Evolutionary conservation across 2,888 invertebrate genomes (phyloP).

Genomic region (Pemphredon lugubris): DNA sequence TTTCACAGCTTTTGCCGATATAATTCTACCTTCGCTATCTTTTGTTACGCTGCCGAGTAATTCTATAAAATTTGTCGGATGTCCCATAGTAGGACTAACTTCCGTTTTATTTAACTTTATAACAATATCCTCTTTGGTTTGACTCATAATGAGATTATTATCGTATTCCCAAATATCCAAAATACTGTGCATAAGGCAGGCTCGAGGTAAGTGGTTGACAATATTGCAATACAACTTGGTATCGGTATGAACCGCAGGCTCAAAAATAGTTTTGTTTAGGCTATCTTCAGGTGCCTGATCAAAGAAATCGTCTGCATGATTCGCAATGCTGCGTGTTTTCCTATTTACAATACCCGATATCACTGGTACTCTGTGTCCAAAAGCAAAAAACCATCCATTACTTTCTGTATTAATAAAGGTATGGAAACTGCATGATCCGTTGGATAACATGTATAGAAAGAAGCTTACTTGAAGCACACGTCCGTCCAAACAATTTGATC

Average conservation of each 20-base stretch:
- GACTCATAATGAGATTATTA: slow-evolving; percentile 81
- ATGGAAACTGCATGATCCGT: too few species aligned
- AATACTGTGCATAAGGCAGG: slow-evolving; percentile 86
- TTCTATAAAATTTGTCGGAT: slow-evolving; percentile 85
- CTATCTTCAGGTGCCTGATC: slow-evolving; percentile 66
- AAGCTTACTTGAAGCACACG: slow-evolving; percentile 83
- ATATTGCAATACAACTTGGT: slow-evolving; percentile 85
- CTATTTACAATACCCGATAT: slow-evolving; percentile 63
- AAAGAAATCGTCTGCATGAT: slow-evolving; percentile 74
- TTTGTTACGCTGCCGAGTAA: slow-evolving; percentile 84
- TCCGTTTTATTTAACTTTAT: slow-evolving; percentile 84
- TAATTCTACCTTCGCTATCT: slow-evolving; percentile 85
- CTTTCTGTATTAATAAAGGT: too few species aligned
- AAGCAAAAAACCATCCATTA: too few species aligned
- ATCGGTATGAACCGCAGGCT: slow-evolving; percentile 84
- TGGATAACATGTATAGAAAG: slow-evolving; percentile 2
- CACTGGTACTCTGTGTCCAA: slow-evolving; percentile 75
- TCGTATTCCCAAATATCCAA: slow-evolving; percentile 88
- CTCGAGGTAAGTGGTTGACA: slow-evolving; percentile 84
- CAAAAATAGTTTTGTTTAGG: slow-evolving; percentile 77
- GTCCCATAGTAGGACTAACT: slow-evolving; percentile 86
- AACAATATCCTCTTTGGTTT: slow-evolving; percentile 85
- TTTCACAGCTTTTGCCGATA: slow-evolving; percentile 85
- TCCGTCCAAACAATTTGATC: slow-evolving; percentile 81
- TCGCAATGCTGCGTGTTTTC: slow-evolving; percentile 58